phyloP scores from a whole-genome alignment of 1,140 invertebrate species.

The Oscheius sp. region DNA sequence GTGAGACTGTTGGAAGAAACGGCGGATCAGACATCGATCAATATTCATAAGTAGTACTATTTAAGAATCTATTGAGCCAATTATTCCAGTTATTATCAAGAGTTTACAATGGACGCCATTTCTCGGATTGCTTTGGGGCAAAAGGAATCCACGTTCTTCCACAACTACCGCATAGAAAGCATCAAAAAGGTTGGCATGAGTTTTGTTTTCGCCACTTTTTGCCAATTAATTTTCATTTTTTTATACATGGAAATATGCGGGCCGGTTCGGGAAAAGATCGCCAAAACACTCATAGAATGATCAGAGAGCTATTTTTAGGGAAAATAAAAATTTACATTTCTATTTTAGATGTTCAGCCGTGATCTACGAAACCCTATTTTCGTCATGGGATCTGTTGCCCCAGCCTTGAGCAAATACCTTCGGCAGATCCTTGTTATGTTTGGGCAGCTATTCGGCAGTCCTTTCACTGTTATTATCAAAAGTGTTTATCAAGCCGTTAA shows the following conservation, averaged over 20 bases:
- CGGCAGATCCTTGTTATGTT: neutral
- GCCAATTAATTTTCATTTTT: no score
- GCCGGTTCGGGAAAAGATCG: no score
- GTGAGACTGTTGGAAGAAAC: constrained; percentile 20
- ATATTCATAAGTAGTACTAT: constrained; percentile 17
- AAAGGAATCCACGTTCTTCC: constrained; percentile 8
- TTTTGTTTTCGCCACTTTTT: no score
- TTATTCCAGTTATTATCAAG: constrained; percentile 45
- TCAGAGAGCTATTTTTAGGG: no score
- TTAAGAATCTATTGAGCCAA: no score
- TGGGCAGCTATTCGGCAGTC: neutral
- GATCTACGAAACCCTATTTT: neutral
- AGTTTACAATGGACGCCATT: constrained; percentile 34
- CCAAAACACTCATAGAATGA: no score
- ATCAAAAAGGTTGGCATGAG: neutral
- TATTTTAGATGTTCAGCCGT: neutral
- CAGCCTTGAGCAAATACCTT: neutral
- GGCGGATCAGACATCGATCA: constrained; percentile 17
- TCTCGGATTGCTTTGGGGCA: constrained; percentile 35
- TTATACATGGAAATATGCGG: no score
- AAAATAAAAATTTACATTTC: no score
- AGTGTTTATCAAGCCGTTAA: neutral
- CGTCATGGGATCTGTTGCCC: neutral
- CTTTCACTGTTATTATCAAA: neutral
- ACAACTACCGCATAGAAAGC: constrained; percentile 1